Conservation (phyloP, 2,797 vertebrate genomes). For the Streptopelia turtur region DNA sequence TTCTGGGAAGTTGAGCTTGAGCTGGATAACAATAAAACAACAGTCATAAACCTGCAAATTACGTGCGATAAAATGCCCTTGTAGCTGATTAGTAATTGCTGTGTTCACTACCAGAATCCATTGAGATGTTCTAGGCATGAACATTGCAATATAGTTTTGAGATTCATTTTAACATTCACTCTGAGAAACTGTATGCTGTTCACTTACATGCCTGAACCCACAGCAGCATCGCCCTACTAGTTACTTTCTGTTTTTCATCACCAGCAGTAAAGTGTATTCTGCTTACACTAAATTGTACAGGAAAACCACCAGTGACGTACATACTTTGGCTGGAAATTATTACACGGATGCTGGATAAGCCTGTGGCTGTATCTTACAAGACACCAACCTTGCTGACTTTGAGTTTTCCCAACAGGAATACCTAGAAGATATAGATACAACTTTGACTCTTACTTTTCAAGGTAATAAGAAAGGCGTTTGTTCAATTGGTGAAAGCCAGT, state of each 20-base stretch:
- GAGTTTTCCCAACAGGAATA: background rate
- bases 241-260: conserved; percentile 34
- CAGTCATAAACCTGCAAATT: background rate
- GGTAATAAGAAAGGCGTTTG: background rate
- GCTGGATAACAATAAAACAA: background rate
- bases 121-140: background rate
- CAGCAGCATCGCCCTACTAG: background rate
- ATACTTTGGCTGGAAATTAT: background rate
- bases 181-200: background rate
- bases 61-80: background rate
- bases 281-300: conserved; percentile 9
- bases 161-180: background rate
- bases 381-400: conserved; percentile 1
- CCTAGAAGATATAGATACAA: background rate
- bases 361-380: background rate
- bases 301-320: conserved; percentile 16
- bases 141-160: background rate
- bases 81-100: background rate
- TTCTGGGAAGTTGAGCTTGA: background rate
- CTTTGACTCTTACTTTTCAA: conserved; percentile 2
- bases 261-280: background rate
- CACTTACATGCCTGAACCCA: background rate
- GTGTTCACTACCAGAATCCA: background rate
- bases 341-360: background rate
- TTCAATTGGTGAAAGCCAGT: conserved; percentile 18